Conservation (phyloP, 2,888 invertebrate species). For the Nasonia oneida region DNA sequence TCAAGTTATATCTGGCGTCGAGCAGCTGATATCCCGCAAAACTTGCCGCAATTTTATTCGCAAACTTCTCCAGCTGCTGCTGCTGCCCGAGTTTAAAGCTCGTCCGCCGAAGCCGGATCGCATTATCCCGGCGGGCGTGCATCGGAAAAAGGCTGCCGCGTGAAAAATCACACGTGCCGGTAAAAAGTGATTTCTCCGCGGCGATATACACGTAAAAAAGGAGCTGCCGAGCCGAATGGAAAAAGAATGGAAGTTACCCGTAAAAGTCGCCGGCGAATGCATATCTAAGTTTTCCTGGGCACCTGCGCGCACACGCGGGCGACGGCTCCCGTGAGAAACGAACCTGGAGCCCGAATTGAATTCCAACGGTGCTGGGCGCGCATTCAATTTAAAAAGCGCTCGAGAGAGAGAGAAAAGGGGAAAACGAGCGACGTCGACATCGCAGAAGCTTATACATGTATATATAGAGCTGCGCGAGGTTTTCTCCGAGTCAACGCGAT, state of each 20-base stretch:
- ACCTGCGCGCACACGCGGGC: neutral
- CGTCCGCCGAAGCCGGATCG: neutral
- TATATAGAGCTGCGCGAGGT: neutral
- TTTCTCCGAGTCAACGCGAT: neutral
- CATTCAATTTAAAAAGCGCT: constrained; percentile 47
- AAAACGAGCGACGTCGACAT: neutral
- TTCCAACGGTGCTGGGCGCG: constrained; percentile 1
- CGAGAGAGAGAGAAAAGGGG: neutral
- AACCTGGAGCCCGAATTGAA: constrained; percentile 29
- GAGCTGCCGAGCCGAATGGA: neutral
- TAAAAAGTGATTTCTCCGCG: neutral
- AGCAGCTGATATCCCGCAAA: constrained; percentile 2
- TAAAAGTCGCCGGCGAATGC: constrained; percentile 41
- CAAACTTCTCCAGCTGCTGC: constrained; percentile 1
- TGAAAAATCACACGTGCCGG: neutral
- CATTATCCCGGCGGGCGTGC: neutral
- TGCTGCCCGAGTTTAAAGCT: neutral
- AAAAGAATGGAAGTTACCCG: constrained; percentile 33
- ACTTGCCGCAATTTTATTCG: constrained; percentile 9
- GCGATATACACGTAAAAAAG: neutral
- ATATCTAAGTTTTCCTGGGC: constrained; percentile 33
- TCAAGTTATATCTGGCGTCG: constrained; percentile 33
- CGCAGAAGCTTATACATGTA: neutral
- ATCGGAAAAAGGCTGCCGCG: neutral
- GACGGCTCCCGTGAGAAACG: constrained; percentile 10